phyloP scores from a whole-genome alignment of 2,797 vertebrate species.

The Poeciliopsis paucimaculata region DNA sequence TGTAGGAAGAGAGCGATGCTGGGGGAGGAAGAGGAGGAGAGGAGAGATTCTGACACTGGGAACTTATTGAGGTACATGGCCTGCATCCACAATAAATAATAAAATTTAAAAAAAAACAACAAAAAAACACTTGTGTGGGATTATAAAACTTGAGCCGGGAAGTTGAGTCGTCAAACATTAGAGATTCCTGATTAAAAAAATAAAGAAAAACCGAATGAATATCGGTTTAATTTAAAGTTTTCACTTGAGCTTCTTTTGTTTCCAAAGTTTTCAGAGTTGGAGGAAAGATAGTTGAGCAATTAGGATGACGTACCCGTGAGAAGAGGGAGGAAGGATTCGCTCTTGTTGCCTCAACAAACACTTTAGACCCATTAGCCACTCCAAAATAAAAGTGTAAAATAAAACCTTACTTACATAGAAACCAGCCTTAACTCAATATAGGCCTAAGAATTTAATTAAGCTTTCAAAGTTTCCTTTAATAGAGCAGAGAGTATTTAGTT shows the following conservation, averaged over 20 bases:
- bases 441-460: not conserved
- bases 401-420: not conserved
- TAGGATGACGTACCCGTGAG: slow-evolving; percentile 34
- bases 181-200: not conserved
- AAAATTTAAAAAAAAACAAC: not conserved
- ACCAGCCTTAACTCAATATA: not conserved
- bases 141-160: slow-evolving; percentile 15
- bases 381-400: slow-evolving; percentile 6
- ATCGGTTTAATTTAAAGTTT: not conserved
- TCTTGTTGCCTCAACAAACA: slow-evolving; percentile 33
- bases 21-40: slow-evolving; percentile 34
- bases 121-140: not conserved
- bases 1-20: slow-evolving; percentile 40
- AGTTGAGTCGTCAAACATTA: not conserved
- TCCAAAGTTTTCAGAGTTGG: slow-evolving; percentile 9
- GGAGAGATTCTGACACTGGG: slow-evolving; percentile 30
- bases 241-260: not conserved
- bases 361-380: slow-evolving; percentile 32
- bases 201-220: too few relatives aligned
- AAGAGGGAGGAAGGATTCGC: slow-evolving; percentile 17
- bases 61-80: slow-evolving; percentile 9
- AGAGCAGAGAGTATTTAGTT: not conserved
- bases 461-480: not conserved
- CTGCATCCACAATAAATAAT: not conserved
- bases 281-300: slow-evolving; percentile 14